Base-by-base conservation (phyloP, 2,888 invertebrate species). In the Abrostola tripartita region DNA sequence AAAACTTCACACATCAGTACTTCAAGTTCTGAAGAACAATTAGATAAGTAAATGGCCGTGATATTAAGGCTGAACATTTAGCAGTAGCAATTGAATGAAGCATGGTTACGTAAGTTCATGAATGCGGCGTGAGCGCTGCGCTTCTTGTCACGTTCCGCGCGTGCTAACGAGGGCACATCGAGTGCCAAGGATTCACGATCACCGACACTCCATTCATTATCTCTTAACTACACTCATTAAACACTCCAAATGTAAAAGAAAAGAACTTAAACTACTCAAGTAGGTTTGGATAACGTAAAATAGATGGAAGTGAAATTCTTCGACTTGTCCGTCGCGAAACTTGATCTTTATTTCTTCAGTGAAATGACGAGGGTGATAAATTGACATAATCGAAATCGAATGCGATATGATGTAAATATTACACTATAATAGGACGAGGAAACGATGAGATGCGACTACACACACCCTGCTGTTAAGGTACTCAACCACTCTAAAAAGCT, bases 111-210 rank as follows among this genome's bases (percentile, higher is more conserved):
- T 49, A 11, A 62, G 40, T 52, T 50, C 50, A 64, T 69, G 64
- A 64, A 74, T 58, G 57, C 54, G 12, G 44, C 14, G 37, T 47
- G 40, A 51, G 40, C 49, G 42, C 40, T 49, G 61, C 64, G 40
- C 51, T 49, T 61, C 47, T n/a, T 50, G 74, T 65, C 69, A 76
- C 74, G 74, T 77, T 62, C 56, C 41, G 35, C 49, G 14, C 36
- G 37, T 11, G 6, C 9, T 72, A 74, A 65, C 69, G 77, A 73
- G 64, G 68, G 41, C 54, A 61, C 38, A 47, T 35, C 24, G 57
- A 57, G 52, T 57, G 65, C 65, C 68, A 69, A 76, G 74, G 68
- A 68, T 68, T 61, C 59, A 65, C 50, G 37, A 64, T 63, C 63
- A 63, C 42, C 51, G 36, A 49, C 56, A 40, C 75, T 74, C 42